A percentile compares a stretch with the other conserved stretches of the same genome.
phyloP scores from a whole-genome alignment of 2,797 vertebrate species.

The Hypotaenidia okinawae region DNA sequence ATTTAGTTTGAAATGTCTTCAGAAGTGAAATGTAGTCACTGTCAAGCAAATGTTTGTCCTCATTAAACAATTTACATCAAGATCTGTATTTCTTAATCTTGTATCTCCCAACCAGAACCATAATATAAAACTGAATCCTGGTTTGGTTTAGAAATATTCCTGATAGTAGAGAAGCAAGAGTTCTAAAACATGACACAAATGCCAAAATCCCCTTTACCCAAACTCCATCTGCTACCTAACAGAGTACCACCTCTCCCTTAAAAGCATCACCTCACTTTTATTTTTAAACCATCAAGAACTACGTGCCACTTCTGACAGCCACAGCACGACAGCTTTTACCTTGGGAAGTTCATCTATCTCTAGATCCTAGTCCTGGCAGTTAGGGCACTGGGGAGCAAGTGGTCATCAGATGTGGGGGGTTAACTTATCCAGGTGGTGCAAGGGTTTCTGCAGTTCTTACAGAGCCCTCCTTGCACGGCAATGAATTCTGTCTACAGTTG shows the following conservation, averaged over 20 bases:
- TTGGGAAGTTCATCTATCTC: not conserved
- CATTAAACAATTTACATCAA: not conserved
- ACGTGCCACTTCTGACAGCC: not conserved
- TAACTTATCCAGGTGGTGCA: not conserved
- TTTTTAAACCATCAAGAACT: not conserved
- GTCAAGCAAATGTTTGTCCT: not conserved
- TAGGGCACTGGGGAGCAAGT: not conserved
- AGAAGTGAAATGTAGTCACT: not conserved
- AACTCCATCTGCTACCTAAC: not conserved
- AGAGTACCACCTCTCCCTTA: not conserved
- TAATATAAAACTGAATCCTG: not conserved
- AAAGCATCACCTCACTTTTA: not conserved
- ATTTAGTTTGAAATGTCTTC: not conserved
- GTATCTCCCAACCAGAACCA: not conserved
- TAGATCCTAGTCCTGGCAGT: not conserved
- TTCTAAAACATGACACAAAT: not conserved
- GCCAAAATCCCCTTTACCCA: not conserved
- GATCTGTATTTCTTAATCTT: not conserved
- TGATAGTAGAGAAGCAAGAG: not conserved
- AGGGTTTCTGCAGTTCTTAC: not conserved
- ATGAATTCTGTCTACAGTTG: not conserved
- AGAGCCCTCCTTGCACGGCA: not conserved
- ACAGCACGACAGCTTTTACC: not conserved
- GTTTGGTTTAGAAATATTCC: not conserved
- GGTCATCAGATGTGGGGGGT: not conserved